Evolutionary conservation across 1,140 invertebrate genomes (phyloP).

Genomic region (Cecropterus lyciades): DNA sequence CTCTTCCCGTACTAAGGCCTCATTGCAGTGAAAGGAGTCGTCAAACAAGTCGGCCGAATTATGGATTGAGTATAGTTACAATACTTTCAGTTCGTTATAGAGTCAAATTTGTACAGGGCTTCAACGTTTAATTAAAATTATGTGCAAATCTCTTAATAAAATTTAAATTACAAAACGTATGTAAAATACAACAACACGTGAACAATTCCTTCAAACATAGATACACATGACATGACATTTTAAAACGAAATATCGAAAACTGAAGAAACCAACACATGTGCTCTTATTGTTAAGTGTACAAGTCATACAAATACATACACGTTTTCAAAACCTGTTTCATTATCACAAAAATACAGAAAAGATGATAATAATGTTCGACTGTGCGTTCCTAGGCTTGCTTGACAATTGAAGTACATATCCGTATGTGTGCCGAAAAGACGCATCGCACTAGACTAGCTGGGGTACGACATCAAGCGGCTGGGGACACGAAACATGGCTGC

Average conservation of each 20-base stretch:
- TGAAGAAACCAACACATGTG: background rate
- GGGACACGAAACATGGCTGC: conserved; percentile 15
- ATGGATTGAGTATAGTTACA: background rate
- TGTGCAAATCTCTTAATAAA: conserved; percentile 11
- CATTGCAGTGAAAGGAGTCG: too few species aligned
- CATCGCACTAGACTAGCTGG: conserved; percentile 6
- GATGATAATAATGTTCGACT: background rate
- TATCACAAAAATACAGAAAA: conserved; percentile 4
- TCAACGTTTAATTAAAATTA: conserved; percentile 12
- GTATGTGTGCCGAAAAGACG: conserved; percentile 3
- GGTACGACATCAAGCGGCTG: conserved; percentile 13
- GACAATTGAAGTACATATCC: conserved; percentile 1
- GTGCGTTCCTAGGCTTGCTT: conserved; percentile 9
- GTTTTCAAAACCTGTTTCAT: background rate
- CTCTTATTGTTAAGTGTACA: conserved; percentile 1
- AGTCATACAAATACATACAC: conserved; percentile 1
- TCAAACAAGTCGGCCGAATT: too few species aligned
- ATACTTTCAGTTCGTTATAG: conserved; percentile 6
- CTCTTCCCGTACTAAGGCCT: too few species aligned
- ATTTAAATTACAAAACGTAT: conserved; percentile 7
- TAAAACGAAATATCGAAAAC: background rate
- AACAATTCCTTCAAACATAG: conserved; percentile 3
- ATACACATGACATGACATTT: background rate
- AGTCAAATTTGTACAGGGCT: conserved; percentile 9
- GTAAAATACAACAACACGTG: conserved; percentile 9